Percentiles rank a stretch among this genome's conserved stretches.
phyloP scores from a whole-genome alignment of 2,888 invertebrate genomes.

The Melieria omissa region DNA sequence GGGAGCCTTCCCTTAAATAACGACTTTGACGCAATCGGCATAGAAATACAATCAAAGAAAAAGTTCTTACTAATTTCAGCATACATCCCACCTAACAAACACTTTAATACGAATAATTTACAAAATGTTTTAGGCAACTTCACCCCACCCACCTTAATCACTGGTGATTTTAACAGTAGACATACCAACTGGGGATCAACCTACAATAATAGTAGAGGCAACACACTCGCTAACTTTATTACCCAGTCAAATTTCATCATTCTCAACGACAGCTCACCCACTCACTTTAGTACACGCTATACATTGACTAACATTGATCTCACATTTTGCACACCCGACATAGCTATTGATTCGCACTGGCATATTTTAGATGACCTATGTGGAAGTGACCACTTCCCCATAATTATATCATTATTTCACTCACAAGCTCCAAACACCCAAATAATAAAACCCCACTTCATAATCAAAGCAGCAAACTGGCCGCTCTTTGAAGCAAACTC shows the following conservation, averaged over 20 bases:
- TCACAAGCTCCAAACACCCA: background rate
- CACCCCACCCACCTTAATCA: background rate
- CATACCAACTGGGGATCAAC: conserved; percentile 26
- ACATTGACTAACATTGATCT: conserved; percentile 42
- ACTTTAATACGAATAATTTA: conserved; percentile 8
- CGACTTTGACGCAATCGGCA: conserved; percentile 29
- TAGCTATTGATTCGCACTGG: conserved; percentile 30
- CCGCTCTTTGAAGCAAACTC: too few species aligned
- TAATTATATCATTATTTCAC: background rate
- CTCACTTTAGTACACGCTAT: conserved; percentile 40
- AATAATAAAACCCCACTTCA: background rate
- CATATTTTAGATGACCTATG: conserved; percentile 17
- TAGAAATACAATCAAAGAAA: background rate
- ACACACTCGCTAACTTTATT: conserved; percentile 22
- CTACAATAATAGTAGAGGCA: conserved; percentile 27
- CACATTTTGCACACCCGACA: conserved; percentile 31
- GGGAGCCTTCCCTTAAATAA: too few species aligned
- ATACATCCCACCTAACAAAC: conserved; percentile 26
- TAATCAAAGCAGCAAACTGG: too few species aligned
- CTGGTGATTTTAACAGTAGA: conserved; percentile 34
- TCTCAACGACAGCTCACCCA: conserved; percentile 38
- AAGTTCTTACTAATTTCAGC: conserved; percentile 25
- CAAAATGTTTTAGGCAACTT: background rate
- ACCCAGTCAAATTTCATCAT: conserved; percentile 21
- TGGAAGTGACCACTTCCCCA: conserved; percentile 10